These are phyloP conservation scores for Pararge aegeria DNA, from an alignment of 1,140 invertebrate species.

Conservation along the genomic window DNA sequence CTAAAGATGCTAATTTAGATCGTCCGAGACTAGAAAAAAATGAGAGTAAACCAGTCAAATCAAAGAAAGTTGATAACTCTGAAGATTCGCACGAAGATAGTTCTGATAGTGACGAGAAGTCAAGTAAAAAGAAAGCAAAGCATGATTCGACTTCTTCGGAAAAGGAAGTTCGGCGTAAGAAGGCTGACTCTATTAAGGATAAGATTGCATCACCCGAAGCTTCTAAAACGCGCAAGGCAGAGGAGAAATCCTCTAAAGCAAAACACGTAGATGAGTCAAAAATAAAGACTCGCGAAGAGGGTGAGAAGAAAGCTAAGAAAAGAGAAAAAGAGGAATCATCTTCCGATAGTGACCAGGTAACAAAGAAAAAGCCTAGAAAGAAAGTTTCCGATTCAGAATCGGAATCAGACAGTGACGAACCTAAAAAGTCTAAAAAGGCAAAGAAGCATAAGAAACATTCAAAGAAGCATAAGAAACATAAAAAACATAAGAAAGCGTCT, in stretches of 20 bases:
- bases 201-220: slow-evolving; percentile 55
- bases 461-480: slow-evolving; percentile 85
- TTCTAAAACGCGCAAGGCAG: slow-evolving; percentile 47
- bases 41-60: slow-evolving; percentile 55
- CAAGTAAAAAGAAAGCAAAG: slow-evolving; percentile 64
- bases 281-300: slow-evolving; percentile 56
- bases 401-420: slow-evolving; percentile 76
- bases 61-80: slow-evolving; percentile 70
- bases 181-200: slow-evolving; percentile 55
- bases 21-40: slow-evolving; percentile 51
- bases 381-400: slow-evolving; percentile 75
- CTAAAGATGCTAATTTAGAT: slow-evolving; percentile 58
- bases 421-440: slow-evolving; percentile 72
- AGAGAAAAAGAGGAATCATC: slow-evolving; percentile 83
- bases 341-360: slow-evolving; percentile 82
- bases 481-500: slow-evolving; percentile 82
- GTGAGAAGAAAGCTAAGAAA: slow-evolving; percentile 74
- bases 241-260: slow-evolving; percentile 54
- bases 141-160: slow-evolving; percentile 72
- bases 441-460: slow-evolving; percentile 86
- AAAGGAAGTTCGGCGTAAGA: slow-evolving; percentile 66
- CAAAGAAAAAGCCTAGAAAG: slow-evolving; percentile 75
- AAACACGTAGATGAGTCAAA: slow-evolving; percentile 60
- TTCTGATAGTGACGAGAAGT: slow-evolving; percentile 71
- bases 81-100: slow-evolving; percentile 71